Conservation (phyloP, 2,113 vertebrate genomes). For the Caranx melampygus region DNA sequence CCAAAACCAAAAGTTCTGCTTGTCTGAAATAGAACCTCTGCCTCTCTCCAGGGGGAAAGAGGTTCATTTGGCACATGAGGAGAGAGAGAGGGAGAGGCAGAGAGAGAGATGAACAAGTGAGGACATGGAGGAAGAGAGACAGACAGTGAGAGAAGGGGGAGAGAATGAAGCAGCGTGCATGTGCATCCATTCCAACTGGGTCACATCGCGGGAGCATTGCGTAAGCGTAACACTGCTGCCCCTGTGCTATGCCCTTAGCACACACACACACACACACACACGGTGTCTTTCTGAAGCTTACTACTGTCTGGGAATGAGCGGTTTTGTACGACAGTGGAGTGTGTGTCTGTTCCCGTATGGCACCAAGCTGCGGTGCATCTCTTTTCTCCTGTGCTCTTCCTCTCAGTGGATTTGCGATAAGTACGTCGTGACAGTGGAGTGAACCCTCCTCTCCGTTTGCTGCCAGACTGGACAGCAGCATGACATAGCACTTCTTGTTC, state of each 20-base stretch:
- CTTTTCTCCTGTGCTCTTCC: constrained; percentile 18
- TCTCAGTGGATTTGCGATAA: constrained; percentile 51
- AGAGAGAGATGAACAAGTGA: constrained; percentile 33
- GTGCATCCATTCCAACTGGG: constrained; percentile 81
- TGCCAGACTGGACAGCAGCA: constrained; percentile 65
- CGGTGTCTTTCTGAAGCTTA: constrained; percentile 42
- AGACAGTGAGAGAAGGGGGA: constrained; percentile 26
- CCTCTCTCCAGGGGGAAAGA: constrained; percentile 52
- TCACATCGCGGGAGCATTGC: constrained; percentile 83
- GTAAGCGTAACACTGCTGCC: constrained; percentile 81
- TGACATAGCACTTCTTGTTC: constrained; percentile 73
- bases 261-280: constrained; percentile 27
- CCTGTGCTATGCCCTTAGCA: constrained; percentile 76
- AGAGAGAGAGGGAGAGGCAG: not conserved
- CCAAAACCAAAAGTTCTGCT: constrained; percentile 81
- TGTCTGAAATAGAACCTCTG: constrained; percentile 77
- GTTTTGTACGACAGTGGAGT: constrained; percentile 38
- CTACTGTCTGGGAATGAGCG: constrained; percentile 57
- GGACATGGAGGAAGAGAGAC: not conserved
- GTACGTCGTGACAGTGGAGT: constrained; percentile 59
- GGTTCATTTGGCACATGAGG: constrained; percentile 59
- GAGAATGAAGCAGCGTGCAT: constrained; percentile 70
- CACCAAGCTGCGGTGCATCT: constrained; percentile 29
- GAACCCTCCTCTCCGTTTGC: constrained; percentile 55
- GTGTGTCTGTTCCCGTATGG: constrained; percentile 22